Conservation (phyloP, 2,113 vertebrate genomes). For the Sebastes fasciatus region DNA sequence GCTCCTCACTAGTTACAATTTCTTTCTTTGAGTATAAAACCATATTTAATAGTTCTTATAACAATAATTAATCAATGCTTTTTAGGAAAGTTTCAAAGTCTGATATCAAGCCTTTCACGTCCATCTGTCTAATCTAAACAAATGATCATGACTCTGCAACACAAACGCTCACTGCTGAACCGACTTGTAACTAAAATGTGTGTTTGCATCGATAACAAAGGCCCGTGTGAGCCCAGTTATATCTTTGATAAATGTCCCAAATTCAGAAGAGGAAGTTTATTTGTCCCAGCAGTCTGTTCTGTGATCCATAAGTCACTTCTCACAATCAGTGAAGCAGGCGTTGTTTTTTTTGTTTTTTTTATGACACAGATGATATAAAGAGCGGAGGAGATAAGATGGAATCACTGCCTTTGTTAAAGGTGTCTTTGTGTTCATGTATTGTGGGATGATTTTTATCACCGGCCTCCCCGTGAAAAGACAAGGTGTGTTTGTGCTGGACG, state of each 20-base stretch:
- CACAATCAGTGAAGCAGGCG: slow-evolving; percentile 27
- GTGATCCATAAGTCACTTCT: slow-evolving; percentile 46
- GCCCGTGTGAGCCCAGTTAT: not conserved
- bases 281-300: slow-evolving; percentile 47
- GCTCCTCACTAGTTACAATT: not conserved
- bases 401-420: slow-evolving; percentile 76
- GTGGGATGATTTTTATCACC: slow-evolving; percentile 77
- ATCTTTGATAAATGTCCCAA: slow-evolving; percentile 22
- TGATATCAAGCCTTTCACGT: not conserved
- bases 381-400: slow-evolving; percentile 72
- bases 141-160: slow-evolving; percentile 11
- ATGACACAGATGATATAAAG: slow-evolving; percentile 43
- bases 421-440: slow-evolving; percentile 75
- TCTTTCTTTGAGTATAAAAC: not conserved
- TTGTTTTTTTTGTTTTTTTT: slow-evolving; percentile 52
- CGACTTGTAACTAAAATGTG: slow-evolving; percentile 12
- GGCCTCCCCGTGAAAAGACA: slow-evolving; percentile 73
- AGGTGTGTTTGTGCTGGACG: slow-evolving; percentile 69
- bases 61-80: not conserved
- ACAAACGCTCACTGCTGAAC: slow-evolving; percentile 6
- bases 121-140: slow-evolving; percentile 38
- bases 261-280: slow-evolving; percentile 49
- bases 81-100: not conserved
- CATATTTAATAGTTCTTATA: not conserved
- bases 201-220: slow-evolving; percentile 21